Evolutionary conservation across 2,797 vertebrate genomes (phyloP).

Genomic region (Pangasius larnaudii): DNA sequence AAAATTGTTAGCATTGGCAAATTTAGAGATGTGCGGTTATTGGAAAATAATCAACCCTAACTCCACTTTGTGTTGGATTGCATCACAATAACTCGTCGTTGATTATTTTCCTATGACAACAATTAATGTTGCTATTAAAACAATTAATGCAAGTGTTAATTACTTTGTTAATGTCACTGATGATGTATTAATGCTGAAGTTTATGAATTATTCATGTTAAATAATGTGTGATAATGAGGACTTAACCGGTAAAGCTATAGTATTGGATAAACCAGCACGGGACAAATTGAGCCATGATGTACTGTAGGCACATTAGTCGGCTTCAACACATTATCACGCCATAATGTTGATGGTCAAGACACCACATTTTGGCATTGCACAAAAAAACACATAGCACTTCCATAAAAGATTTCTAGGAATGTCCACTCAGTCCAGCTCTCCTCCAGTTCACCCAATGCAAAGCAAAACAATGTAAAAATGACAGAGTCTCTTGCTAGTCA

Average conservation of each 20-base stretch:
- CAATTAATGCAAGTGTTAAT: not conserved
- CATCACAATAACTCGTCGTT: not conserved
- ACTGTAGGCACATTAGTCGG: not conserved
- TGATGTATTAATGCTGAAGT: not conserved
- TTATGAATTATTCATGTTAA: not conserved
- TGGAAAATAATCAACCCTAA: not conserved
- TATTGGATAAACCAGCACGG: not conserved
- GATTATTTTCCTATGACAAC: not conserved
- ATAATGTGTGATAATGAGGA: not conserved
- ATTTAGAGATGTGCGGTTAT: not conserved
- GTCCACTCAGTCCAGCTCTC: not conserved
- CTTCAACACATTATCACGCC: not conserved
- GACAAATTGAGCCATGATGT: not conserved
- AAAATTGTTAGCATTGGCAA: not conserved
- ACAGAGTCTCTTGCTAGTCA: constrained; percentile 56
- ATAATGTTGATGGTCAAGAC: not conserved
- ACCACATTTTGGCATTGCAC: not conserved
- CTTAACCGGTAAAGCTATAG: not conserved
- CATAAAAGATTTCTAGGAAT: constrained; percentile 30
- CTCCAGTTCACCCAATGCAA: constrained; percentile 48
- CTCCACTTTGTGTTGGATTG: not conserved
- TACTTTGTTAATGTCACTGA: not conserved
- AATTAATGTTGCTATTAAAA: no score
- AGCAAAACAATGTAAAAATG: constrained; percentile 42
- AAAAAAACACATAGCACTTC: not conserved